A percentile compares a stretch with the other conserved stretches of the same genome.
These are phyloP conservation scores for Leguminivora glycinivorella DNA, from an alignment of 1,140 invertebrate species.

Conservation along the genomic window DNA sequence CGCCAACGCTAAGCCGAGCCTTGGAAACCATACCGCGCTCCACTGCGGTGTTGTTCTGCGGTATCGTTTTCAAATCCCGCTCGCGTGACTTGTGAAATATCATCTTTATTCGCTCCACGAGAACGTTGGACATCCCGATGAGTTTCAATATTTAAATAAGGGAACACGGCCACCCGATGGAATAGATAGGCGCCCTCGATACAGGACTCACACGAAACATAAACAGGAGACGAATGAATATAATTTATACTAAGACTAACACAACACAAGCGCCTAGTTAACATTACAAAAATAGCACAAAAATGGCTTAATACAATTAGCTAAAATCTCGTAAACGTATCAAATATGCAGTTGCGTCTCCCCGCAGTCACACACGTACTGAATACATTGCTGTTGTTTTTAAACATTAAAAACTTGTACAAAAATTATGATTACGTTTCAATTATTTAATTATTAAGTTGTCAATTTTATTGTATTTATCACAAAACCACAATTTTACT, in stretches of 20 bases:
- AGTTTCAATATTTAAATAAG: not conserved
- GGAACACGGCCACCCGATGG: not conserved
- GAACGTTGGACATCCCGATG: not conserved
- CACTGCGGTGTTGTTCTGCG: not conserved
- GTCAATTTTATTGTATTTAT: conserved; percentile 76
- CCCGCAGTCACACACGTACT: conserved; percentile 17
- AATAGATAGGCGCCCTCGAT: not conserved
- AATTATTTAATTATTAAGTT: conserved; percentile 54
- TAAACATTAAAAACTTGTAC: conserved; percentile 62
- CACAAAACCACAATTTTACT: conserved; percentile 76
- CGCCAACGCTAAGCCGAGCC: not conserved
- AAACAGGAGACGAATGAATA: conserved; percentile 49
- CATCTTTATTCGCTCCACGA: conserved; percentile 1
- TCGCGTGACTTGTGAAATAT: not conserved
- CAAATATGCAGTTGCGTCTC: conserved; percentile 63
- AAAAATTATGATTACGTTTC: conserved; percentile 65
- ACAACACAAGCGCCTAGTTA: conserved; percentile 73
- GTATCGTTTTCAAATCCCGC: not conserved
- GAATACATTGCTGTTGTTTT: conserved; percentile 33
- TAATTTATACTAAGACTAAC: conserved; percentile 66
- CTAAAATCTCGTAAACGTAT: conserved; percentile 66
- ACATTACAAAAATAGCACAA: conserved; percentile 74
- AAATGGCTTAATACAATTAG: conserved; percentile 66
- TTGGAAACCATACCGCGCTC: not conserved
- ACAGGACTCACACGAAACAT: not conserved